phyloP scores from a whole-genome alignment of 35 echinoderm and acorn worm species.

The Heliocidaris erythrogramma region DNA sequence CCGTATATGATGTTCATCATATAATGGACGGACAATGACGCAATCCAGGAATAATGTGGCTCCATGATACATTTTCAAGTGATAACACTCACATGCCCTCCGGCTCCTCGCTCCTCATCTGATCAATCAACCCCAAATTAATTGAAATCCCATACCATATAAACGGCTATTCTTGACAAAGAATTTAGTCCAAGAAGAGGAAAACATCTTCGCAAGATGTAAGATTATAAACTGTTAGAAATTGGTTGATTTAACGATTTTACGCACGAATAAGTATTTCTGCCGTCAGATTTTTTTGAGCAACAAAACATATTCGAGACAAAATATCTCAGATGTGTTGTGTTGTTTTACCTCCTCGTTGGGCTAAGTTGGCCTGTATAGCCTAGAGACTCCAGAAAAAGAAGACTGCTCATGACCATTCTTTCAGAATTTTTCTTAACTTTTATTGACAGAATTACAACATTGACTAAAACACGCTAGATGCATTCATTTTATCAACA shows the following conservation, averaged over 20 bases:
- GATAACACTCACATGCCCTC: neutral
- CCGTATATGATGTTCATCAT: neutral
- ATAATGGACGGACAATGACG: neutral
- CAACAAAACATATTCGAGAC: too few relatives aligned
- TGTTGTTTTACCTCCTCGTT: too few relatives aligned
- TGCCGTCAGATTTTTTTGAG: too few relatives aligned
- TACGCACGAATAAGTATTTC: too few relatives aligned
- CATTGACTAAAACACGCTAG: neutral
- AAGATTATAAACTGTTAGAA: too few relatives aligned
- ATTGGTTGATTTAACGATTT: too few relatives aligned
- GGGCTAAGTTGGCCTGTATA: too few relatives aligned
- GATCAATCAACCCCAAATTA: neutral
- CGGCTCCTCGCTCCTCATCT: neutral
- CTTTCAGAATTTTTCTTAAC: neutral
- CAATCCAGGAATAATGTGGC: neutral
- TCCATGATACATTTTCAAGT: neutral
- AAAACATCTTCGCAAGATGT: too few relatives aligned
- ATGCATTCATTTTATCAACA: neutral
- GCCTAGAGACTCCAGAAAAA: neutral
- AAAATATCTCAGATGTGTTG: too few relatives aligned
- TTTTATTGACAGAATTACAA: conserved; percentile 6
- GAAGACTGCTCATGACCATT: neutral
- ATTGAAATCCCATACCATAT: neutral
- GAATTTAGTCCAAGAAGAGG: too few relatives aligned
- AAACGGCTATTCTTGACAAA: too few relatives aligned